Conservation (phyloP, 1,140 invertebrate species). For the Linepithema humile region DNA sequence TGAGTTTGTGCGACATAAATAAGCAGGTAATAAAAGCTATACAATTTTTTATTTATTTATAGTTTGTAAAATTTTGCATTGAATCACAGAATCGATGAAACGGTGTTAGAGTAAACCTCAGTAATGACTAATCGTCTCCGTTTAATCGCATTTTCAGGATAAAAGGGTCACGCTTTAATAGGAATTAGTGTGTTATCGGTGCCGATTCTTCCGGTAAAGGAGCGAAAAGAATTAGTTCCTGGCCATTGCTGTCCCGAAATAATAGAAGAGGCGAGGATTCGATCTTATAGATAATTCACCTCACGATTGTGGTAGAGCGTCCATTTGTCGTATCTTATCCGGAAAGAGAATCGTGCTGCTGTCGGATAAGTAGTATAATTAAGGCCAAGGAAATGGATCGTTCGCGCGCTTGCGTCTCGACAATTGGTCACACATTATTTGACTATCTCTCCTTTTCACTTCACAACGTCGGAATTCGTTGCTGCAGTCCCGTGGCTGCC, state of each 20-base stretch:
- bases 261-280: neutral
- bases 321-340: slow-evolving; percentile 7
- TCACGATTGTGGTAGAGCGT: neutral
- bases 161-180: too few species aligned
- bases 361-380: slow-evolving; percentile 47
- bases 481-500: neutral
- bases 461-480: neutral
- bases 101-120: neutral
- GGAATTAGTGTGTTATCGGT: neutral
- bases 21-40: neutral
- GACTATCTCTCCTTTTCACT: neutral
- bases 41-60: neutral
- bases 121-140: neutral
- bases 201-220: neutral
- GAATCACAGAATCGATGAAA: neutral
- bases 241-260: neutral
- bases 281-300: slow-evolving; percentile 4
- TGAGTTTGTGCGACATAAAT: neutral
- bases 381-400: slow-evolving; percentile 43
- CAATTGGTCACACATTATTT: neutral
- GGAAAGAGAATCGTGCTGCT: slow-evolving; percentile 15
- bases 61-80: neutral
- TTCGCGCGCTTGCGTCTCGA: neutral
- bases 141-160: neutral
- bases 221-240: neutral